Percentiles rank a stretch among this genome's conserved stretches.
Conservation (phyloP, 2,888 invertebrate species). For the Zeuzera pyrina region DNA sequence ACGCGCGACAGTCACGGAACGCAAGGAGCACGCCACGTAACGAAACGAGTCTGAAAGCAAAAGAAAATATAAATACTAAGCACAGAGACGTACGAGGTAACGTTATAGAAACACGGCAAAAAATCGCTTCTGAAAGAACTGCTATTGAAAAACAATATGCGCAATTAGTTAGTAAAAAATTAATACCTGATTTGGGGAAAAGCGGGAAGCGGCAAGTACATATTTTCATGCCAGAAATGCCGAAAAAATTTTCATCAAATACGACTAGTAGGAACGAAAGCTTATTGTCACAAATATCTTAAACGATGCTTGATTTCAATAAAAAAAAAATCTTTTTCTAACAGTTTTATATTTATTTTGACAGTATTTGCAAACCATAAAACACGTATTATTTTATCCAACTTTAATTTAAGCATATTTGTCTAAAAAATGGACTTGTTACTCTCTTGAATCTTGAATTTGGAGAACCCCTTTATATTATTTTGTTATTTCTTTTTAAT, state of each 20-base stretch:
- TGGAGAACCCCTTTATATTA: too few species aligned
- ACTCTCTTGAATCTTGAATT: too few species aligned
- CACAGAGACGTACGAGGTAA: conserved; percentile 32
- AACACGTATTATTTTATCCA: too few species aligned
- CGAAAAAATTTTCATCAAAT: conserved; percentile 55
- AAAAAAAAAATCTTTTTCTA: neutral
- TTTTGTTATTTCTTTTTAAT: too few species aligned
- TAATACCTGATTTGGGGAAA: conserved; percentile 51
- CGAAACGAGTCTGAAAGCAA: conserved; percentile 32
- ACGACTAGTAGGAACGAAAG: conserved; percentile 44
- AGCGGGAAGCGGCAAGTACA: conserved; percentile 77
- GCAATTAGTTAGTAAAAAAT: conserved; percentile 52
- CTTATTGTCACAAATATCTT: conserved; percentile 37
- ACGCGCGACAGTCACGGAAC: conserved; percentile 66
- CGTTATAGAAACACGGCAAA: conserved; percentile 50
- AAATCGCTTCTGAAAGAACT: conserved; percentile 44
- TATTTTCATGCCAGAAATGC: conserved; percentile 80
- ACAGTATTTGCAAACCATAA: too few species aligned
- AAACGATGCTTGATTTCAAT: neutral
- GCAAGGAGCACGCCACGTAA: conserved; percentile 45
- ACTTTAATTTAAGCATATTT: too few species aligned
- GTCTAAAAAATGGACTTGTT: too few species aligned
- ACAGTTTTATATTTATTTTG: too few species aligned
- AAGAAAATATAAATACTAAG: conserved; percentile 40
- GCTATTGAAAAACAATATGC: conserved; percentile 60